Conservation (phyloP, 2,113 vertebrate species). For the Phalacrocorax aristotelis region DNA sequence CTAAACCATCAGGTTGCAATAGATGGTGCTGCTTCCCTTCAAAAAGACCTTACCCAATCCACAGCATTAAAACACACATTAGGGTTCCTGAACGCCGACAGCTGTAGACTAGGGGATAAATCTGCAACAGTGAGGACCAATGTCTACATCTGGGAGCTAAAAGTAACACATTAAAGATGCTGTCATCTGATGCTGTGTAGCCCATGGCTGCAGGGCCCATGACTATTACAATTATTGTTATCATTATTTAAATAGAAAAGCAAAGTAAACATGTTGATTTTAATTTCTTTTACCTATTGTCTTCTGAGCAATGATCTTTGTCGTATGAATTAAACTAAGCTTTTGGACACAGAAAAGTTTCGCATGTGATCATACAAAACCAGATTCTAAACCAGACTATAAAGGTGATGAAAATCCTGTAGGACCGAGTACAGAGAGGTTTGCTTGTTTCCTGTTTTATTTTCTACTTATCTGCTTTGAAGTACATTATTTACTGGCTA, state of each 20-base stretch:
- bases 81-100: background rate
- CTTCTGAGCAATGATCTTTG: background rate
- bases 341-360: background rate
- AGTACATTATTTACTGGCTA: background rate
- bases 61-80: background rate
- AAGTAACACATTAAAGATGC: background rate
- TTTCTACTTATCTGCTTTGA: background rate
- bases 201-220: background rate
- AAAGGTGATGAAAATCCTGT: background rate
- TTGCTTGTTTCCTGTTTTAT: background rate
- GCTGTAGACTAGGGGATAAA: background rate
- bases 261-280: background rate
- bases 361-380: background rate
- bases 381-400: background rate
- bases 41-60: background rate
- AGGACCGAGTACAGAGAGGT: background rate
- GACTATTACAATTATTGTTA: background rate
- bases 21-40: conserved; percentile 66
- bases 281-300: background rate
- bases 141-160: background rate
- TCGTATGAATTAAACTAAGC: background rate
- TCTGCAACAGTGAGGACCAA: background rate
- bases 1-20: conserved; percentile 4
- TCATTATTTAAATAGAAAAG: background rate
- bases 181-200: background rate